Conservation (phyloP, 2,113 vertebrate genomes). For the Lonchura striata region DNA sequence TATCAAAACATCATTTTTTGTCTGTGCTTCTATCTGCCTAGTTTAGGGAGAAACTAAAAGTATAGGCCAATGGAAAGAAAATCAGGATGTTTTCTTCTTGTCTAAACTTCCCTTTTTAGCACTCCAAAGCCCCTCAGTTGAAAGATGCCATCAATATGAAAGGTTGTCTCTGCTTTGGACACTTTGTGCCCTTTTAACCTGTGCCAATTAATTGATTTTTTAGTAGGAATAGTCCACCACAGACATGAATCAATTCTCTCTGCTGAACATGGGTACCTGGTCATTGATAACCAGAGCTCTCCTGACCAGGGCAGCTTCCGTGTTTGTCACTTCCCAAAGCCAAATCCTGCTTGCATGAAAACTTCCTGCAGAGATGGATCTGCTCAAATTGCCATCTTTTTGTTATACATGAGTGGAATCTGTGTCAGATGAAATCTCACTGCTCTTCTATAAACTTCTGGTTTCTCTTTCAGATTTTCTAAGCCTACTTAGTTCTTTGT, state of each 20-base stretch:
- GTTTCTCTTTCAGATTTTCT: background rate
- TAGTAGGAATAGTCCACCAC: background rate
- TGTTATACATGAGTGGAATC: background rate
- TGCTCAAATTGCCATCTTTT: background rate
- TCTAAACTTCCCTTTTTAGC: background rate
- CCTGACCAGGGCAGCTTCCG: background rate
- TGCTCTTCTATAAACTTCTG: background rate
- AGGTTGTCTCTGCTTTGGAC: background rate
- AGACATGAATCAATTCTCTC: background rate
- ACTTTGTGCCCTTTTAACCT: background rate
- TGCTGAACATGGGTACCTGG: accelerated
- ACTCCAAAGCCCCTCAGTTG: background rate
- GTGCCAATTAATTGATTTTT: background rate
- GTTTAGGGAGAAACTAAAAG: background rate
- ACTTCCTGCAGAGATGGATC: background rate
- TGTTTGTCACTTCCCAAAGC: background rate
- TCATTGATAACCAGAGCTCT: background rate
- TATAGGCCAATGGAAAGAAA: background rate
- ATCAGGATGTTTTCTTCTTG: background rate
- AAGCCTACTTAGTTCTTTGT: background rate
- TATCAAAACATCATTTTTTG: background rate
- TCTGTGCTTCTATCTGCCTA: background rate
- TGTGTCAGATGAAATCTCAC: background rate
- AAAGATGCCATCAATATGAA: background rate
- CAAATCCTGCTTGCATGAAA: background rate